phyloP scores from a whole-genome alignment of 2,888 invertebrate species.

The Lissocephala sabroskyi region DNA sequence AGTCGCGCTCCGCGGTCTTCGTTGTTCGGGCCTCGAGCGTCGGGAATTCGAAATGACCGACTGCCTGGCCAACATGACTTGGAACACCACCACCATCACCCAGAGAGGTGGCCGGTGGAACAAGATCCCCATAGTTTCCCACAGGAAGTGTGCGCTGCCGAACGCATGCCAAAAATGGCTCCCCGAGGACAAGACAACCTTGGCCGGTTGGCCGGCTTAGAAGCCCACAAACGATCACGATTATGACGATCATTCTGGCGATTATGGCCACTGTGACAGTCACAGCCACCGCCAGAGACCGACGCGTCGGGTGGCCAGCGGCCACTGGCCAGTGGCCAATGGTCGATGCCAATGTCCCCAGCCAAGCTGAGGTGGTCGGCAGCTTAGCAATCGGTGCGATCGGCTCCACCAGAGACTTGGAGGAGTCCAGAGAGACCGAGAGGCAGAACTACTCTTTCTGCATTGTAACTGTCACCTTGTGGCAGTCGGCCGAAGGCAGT shows the following conservation, averaged over 20 bases:
- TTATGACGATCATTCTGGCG: conserved; percentile 54
- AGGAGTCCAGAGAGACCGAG: conserved; percentile 26
- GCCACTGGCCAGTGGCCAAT: no score
- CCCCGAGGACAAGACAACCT: conserved; percentile 51
- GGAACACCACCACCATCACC: conserved; percentile 17
- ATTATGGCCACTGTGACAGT: conserved; percentile 36
- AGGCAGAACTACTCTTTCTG: conserved; percentile 56
- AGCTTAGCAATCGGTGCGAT: conserved; percentile 32
- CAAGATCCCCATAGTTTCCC: conserved; percentile 47
- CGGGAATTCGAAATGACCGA: conserved; percentile 14
- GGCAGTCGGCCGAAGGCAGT: conserved; percentile 25
- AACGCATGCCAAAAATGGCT: conserved; percentile 59
- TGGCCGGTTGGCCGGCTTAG: conserved; percentile 13
- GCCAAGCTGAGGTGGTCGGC: conserved; percentile 2
- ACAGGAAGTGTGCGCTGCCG: conserved; percentile 56
- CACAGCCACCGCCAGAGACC: neutral
- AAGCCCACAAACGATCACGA: conserved; percentile 50
- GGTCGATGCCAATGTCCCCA: conserved; percentile 48
- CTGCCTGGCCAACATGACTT: conserved; percentile 33
- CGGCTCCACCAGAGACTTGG: neutral
- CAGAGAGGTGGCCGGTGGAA: conserved; percentile 24
- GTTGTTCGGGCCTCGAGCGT: no score
- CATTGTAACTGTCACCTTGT: conserved; percentile 59
- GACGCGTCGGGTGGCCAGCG: no score
- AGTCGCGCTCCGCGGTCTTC: neutral